Evolutionary conservation across 2,888 invertebrate species (phyloP), one percentile per base, ranked within the genome.

Genomic region (Mayetiola destructor): DNA sequence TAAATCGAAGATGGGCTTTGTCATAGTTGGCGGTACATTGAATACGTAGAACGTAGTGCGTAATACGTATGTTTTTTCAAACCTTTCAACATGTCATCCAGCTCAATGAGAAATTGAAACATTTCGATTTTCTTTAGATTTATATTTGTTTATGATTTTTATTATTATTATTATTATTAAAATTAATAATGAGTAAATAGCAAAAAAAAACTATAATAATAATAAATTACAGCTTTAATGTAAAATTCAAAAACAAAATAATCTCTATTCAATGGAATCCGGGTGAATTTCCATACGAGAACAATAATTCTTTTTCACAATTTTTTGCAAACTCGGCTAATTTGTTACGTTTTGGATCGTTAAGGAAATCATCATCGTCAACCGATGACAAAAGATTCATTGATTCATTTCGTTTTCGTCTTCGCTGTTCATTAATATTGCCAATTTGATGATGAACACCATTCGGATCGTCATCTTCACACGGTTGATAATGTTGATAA

Each of bases 401-500:
- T 23, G 48, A 48, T 27, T 48, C 48, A 6, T 27, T 27, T 4
- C 48, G 48, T 48, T 48, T 48, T 48, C 54, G 20, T 54, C 35
- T 29, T 32, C 32, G 53, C 35, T 21, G 21, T 54, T 54, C 35
- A 21, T 35, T 54, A 14, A 36, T 37, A 1, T 14, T 48, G 2
- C 27, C 48, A 27, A 48, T 48, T 48, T 48, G 27, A 27, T n/a
- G 12, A 6, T 48, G 48, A 1, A n/a, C 48, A 27, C 48, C 48
- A 9, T 42, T 8, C n/a, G 23, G 39, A 39, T 64, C 61, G 40
- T 71, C 68, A 18, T 64, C 66, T 35, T 65, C 64, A 56, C 64
- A 66, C n/a, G 73, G 71, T 62, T 75, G 70, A 65, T 77, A 79
- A 57, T 76, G 71, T 52, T 76, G 66, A 65, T 80, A 77, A 55